These are phyloP conservation scores for Oreochromis niloticus DNA, from an alignment of 2,113 vertebrate species.

Conservation along the genomic window DNA sequence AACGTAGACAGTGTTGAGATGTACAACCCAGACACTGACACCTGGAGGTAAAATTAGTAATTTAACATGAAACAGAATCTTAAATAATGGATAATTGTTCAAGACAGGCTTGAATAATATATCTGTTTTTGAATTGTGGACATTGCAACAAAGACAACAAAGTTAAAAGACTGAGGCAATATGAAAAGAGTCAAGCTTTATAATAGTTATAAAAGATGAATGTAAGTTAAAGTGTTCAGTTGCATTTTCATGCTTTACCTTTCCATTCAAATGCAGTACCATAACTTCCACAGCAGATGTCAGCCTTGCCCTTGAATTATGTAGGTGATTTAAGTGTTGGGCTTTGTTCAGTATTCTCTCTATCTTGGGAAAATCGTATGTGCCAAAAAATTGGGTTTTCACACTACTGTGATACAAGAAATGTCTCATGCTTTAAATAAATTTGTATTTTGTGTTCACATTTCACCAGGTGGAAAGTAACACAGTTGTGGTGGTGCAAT, in stretches of 20 bases:
- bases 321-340: too few relatives aligned
- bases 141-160: background rate
- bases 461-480: background rate
- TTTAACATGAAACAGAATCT: background rate
- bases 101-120: background rate
- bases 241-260: background rate
- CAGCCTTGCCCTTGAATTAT: background rate
- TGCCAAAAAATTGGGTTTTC: background rate
- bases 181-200: background rate
- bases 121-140: background rate
- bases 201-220: background rate
- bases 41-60: slow-evolving; percentile 65
- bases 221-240: background rate
- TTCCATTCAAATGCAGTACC: background rate
- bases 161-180: background rate
- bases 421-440: background rate
- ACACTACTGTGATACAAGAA: background rate
- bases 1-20: slow-evolving; percentile 71
- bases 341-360: too few relatives aligned
- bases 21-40: slow-evolving; percentile 58
- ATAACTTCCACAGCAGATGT: background rate
- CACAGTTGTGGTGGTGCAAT: background rate
- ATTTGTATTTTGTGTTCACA: background rate
- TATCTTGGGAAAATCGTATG: too few relatives aligned
- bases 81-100: background rate